Conservation (phyloP, 2,797 vertebrate species). For the Scyliorhinus canicula region DNA sequence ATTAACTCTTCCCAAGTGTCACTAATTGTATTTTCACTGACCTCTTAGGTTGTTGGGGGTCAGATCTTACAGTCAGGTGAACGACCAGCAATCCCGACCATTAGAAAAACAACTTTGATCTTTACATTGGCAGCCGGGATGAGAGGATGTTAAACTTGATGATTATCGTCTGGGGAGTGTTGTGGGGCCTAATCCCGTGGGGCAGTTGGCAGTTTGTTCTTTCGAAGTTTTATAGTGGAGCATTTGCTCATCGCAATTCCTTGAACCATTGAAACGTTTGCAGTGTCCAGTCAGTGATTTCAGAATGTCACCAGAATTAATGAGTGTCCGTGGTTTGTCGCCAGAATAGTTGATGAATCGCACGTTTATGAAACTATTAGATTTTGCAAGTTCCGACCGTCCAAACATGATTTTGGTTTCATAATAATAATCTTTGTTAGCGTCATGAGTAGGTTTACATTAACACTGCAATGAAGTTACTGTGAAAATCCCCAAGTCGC, state of each 20-base stretch:
- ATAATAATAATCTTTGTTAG: no score
- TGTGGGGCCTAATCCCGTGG: neutral
- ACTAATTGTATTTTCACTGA: no score
- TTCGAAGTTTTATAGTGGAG: neutral
- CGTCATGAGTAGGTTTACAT: no score
- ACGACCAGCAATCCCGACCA: no score
- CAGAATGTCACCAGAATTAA: neutral
- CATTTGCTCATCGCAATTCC: no score
- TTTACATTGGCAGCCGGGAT: no score
- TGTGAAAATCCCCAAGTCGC: no score
- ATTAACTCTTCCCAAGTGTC: no score
- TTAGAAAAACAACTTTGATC: no score
- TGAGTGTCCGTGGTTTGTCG: neutral
- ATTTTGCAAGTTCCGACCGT: neutral
- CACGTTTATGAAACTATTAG: neutral
- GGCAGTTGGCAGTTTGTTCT: neutral
- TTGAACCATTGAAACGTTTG: neutral
- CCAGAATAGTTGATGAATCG: neutral
- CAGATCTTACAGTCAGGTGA: no score
- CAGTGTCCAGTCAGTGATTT: neutral
- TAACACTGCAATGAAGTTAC: no score
- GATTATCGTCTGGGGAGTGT: neutral
- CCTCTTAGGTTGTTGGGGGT: no score
- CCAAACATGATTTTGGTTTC: neutral
- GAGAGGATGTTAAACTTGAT: neutral